Base-by-base conservation (phyloP, 1,140 invertebrate species). In the Telenomus remus region DNA sequence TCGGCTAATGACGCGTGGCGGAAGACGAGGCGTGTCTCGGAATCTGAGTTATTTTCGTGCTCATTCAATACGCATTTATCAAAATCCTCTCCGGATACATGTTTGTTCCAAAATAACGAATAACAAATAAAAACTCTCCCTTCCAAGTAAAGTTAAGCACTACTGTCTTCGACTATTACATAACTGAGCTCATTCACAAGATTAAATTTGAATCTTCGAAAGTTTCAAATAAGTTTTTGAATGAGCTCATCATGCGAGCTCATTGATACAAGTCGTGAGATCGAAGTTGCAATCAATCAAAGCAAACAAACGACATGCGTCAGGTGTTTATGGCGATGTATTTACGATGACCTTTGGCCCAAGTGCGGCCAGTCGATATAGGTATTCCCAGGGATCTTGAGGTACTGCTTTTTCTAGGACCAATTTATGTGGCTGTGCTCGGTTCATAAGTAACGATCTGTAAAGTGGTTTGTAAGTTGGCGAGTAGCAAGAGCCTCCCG, bases 381-480 rank as follows among this genome's bases (percentile, higher is more conserved):
- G 80, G 80, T 83, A 83, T 83, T 80, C 74, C 65, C 70, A 66
- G 74, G 43, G 60, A 51, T 4, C 34, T 12, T 50, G 70, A 63
- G 49, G 57, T 71, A 65, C 60, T 74, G 55, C 53, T 78, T 75
- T 27, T 68, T 53, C 79, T 76, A 78, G 60, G 61, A 35, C 61
- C 71, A 63, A 83, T 83, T 83, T 84, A 87, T 85, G 84, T 86
- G 84, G 84, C 83, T 82, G 79, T 70, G 78, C 80, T 81, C 78
- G 78, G 68, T 55, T 70, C 73, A 82, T 81, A 81, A 86, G 83
- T 88, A 87, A 88, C 86, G 84, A 88, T 87, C 85, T 87, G 85
- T 87, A 87, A 87, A 86, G 85, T 85, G 83, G 85, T 88, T 86
- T 86, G 84, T 86, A 85, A 86, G 84, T 85, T 87, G 83, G 82